Base-by-base conservation (phyloP, 2,888 invertebrate species). In the Hanleya hanleyi region DNA sequence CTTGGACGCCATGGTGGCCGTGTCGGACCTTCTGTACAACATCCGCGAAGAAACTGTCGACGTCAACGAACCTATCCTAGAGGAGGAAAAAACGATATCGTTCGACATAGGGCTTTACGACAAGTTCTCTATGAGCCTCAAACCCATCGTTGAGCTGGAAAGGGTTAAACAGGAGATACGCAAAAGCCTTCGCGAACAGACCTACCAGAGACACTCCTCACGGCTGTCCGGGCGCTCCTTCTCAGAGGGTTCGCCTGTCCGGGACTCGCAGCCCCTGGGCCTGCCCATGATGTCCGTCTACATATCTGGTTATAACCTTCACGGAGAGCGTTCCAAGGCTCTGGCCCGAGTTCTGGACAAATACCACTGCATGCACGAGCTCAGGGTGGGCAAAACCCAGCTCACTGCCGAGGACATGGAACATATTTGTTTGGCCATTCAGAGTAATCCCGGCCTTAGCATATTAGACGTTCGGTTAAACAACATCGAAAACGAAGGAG, bases 391-490 rank as follows among this genome's bases (percentile, higher is more conserved):
- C 6, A 88, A 88, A 76, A 87, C 86, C 1, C 86, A 86, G 73
- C 72, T 89, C 18, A 81, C 70, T 2, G 84, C 82, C 35, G 76
- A 77, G n/a, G 86, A 86, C 69, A 80, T 87, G 69, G 78, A 74
- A 1, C 77, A 77, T 15, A 62, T 88, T 3, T 78, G 84, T 5
- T 70, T 76, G 26, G 81, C 87, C 4, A 67, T 88, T 41, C 74
- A 80, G n/a, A 73, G 76, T 9, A 87, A 83, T 67, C 69, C 76
- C 1, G 77, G 84, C 50, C 71, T 89, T 7, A 75, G 80, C 32
- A 84, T 85, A 5, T 68, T 89, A 50, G 89, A 89, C 70, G 75
- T 89, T 1, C 81, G 89, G 6, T 79, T 89, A 12, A 88, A 88
- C 69, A 76, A 76, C 12, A 79, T 89, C n/a, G 85, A 84, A 15